Evolutionary conservation across 2,888 invertebrate species (phyloP), one percentile per base, ranked within the genome.

Genomic region (Philonicus albiceps): DNA sequence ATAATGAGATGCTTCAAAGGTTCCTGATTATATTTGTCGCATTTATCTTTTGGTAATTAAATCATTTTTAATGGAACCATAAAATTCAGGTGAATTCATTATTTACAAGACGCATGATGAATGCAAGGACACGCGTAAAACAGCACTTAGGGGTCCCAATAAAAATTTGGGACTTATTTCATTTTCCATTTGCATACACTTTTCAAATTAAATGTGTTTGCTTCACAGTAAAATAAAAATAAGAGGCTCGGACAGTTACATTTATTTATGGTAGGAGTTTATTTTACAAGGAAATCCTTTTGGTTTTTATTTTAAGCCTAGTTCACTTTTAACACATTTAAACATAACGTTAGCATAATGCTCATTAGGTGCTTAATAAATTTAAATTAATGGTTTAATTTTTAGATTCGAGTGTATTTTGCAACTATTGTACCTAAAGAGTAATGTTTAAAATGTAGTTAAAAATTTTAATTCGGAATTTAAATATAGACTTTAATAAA

Each of bases 21-120:
- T 78, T 78, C 22, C 49, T 78, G 43, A 78, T 78, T 49, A 49
- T 43, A 53, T 78, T 78, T 49, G 49, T 49, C 43, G 22, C 78
- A 78, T 78, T 78, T 78, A 78, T 78, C 49, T 78, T 16, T 27
- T 16, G 37, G 27, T 78, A 78, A 78, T 78, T 78, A 16, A 27
- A 49, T 49, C 78, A 78, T 22, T 49, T 40, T 78, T 64, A 64
- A 64, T 64, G 64, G 64, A 64, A 64, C 27, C 64, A 27, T 64
- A 64, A 64, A 64, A 11, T 27, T 64, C 64, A 64, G 64, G 64
- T 64, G 64, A 64, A 22, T 64, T 64, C 64, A 64, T 64, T 64
- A 64, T 64, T 64, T 64, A 64, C 64, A 64, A 64, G 64, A 22
- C 19, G 64, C 64, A 64, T 64, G 64, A 64, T 64, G 64, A 13